Evolutionary conservation across 2,888 invertebrate genomes (phyloP), one percentile per base, ranked within the genome.

Genomic region (Bellardia bayeri): DNA sequence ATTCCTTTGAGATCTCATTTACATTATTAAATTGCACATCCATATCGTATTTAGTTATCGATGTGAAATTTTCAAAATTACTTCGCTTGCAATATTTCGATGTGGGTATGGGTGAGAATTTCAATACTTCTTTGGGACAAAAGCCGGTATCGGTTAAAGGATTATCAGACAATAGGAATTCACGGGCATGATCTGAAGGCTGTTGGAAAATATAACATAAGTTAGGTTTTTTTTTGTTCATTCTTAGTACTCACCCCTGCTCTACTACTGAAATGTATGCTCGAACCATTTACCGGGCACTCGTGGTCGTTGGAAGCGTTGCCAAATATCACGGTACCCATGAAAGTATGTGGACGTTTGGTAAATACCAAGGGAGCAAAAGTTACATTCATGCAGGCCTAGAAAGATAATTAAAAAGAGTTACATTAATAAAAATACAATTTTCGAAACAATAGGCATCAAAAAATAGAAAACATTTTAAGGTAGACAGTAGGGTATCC

Each of bases 101-200:
- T 3, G 93, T 93, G 51, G 93, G 93, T 81, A 93, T 93, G 33
- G 94, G 94, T 37, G 92, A 91, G 78, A 94, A 93, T 90, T 93
- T 93, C 6, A 94, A 90, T 69, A 94, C 92, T 84, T 93, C 93
- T 78, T 93, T 93, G 71, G 94, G 94, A 82, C 94, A 94, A 66
- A 92, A 92, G 81, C 92, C 91, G 6, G 92, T 92, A 84, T 93
- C 92, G 40, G 92, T 92, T 2, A 93, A 90, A 23, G 91, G 91
- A 87, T 92, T 92, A 66, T 92, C 92, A 11, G 92, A 92, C 16
- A 91, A 87, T 23, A 93, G 89, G 68, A 93, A 93, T 40, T 92
- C 91, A 3, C 92, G 92, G 5, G 93, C 93, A 89, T 92, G 91
- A 82, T 93, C 93, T 14, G 93, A 92, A 3, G 93, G 93, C 93